These are phyloP conservation scores for Anguilla megastoma DNA, from an alignment of 2,797 vertebrate genomes.

Conservation along the genomic window DNA sequence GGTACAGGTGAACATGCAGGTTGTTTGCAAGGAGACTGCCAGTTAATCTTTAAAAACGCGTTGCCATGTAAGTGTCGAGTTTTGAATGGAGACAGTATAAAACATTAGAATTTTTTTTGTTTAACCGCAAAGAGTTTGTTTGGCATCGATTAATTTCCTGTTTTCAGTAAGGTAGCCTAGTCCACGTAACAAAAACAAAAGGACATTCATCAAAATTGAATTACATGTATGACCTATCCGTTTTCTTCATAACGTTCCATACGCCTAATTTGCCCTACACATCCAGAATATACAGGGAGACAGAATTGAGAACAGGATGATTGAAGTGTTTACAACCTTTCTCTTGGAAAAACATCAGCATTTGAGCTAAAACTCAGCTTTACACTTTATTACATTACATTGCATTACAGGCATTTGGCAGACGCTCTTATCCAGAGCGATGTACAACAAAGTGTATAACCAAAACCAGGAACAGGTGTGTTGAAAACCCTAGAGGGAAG, in stretches of 20 bases:
- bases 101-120: no score
- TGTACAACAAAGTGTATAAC: no score
- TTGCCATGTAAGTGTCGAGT: background rate
- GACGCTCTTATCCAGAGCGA: no score
- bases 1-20: background rate
- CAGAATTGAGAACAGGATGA: no score
- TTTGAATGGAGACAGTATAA: background rate
- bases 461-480: no score
- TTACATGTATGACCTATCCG: background rate
- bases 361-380: background rate
- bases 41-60: background rate
- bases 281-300: background rate
- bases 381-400: no score
- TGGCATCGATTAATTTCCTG: no score
- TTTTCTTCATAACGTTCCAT: background rate
- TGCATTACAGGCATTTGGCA: no score
- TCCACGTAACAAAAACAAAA: no score
- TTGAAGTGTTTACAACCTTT: background rate
- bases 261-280: background rate
- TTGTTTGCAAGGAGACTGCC: background rate
- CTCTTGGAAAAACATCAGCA: background rate
- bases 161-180: no score
- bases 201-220: background rate
- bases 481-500: no score
- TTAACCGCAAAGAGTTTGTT: no score